Conservation (phyloP, 2,888 invertebrate genomes). For the Drosophila niveifrons region DNA sequence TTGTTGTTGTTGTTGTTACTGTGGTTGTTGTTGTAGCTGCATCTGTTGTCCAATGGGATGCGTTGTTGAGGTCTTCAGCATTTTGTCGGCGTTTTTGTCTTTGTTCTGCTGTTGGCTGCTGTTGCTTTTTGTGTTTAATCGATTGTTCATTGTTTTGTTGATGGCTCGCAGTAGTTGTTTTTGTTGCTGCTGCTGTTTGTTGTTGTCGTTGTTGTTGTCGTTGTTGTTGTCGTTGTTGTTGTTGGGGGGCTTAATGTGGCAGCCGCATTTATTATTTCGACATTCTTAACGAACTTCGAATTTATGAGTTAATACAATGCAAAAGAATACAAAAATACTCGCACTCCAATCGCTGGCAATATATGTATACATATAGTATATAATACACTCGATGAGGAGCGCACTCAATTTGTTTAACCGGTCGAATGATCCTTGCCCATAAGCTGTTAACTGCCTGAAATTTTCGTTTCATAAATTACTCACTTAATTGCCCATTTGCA, state of each 20-base stretch:
- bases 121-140: constrained; percentile 76
- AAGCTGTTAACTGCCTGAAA: constrained; percentile 55
- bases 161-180: constrained; percentile 54
- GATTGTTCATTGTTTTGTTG: constrained; percentile 80
- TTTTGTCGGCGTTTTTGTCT: constrained; percentile 72
- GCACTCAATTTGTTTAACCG: constrained; percentile 69
- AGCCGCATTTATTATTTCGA: constrained; percentile 82
- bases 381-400: constrained; percentile 16
- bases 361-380: not conserved
- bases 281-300: constrained; percentile 82
- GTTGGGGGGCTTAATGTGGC: constrained; percentile 72
- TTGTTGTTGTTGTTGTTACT: constrained; percentile 15
- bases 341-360: constrained; percentile 29
- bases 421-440: constrained; percentile 57
- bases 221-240: constrained; percentile 41
- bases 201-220: constrained; percentile 43
- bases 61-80: constrained; percentile 47
- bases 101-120: constrained; percentile 67
- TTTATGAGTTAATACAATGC: constrained; percentile 82
- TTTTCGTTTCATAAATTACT: constrained; percentile 72
- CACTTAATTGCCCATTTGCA: constrained; percentile 79
- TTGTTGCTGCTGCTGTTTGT: constrained; percentile 32
- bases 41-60: constrained; percentile 56
- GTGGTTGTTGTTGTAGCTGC: constrained; percentile 43
- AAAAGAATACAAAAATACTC: constrained; percentile 55